Evolutionary conservation across 1,140 invertebrate species (phyloP).

Genomic region (Tetramorium parvispinum): DNA sequence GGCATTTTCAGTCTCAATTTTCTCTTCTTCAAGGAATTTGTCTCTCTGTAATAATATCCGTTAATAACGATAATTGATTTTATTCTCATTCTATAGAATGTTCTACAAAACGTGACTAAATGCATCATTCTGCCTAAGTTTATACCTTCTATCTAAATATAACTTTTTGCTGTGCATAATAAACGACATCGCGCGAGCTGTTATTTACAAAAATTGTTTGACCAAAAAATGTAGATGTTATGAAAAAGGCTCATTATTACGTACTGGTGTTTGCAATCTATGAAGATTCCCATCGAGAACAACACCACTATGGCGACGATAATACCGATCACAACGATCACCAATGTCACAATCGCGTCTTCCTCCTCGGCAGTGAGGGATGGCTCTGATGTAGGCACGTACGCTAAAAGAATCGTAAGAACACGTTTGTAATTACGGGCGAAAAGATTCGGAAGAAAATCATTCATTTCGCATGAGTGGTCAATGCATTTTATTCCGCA

Average conservation of each 20-base stretch:
- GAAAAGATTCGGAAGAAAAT: background rate
- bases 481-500: background rate
- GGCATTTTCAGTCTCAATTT: constrained; percentile 76
- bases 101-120: background rate
- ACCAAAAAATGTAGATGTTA: constrained; percentile 8
- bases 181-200: background rate
- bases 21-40: constrained; percentile 48
- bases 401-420: constrained; percentile 41
- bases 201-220: background rate
- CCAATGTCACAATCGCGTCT: constrained; percentile 84
- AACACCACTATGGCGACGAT: constrained; percentile 86
- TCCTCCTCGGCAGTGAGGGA: constrained; percentile 77
- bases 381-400: constrained; percentile 69
- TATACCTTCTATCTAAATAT: background rate
- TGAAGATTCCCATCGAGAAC: constrained; percentile 87
- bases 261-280: constrained; percentile 86
- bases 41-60: constrained; percentile 62
- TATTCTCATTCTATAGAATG: background rate
- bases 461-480: background rate
- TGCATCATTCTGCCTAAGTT: background rate
- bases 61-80: background rate
- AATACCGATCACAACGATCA: constrained; percentile 86
- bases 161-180: background rate
- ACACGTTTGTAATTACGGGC: background rate
- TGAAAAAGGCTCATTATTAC: constrained; percentile 64